Evolutionary conservation across 2,113 vertebrate genomes (phyloP).

Genomic region (Myocastor coypus): DNA sequence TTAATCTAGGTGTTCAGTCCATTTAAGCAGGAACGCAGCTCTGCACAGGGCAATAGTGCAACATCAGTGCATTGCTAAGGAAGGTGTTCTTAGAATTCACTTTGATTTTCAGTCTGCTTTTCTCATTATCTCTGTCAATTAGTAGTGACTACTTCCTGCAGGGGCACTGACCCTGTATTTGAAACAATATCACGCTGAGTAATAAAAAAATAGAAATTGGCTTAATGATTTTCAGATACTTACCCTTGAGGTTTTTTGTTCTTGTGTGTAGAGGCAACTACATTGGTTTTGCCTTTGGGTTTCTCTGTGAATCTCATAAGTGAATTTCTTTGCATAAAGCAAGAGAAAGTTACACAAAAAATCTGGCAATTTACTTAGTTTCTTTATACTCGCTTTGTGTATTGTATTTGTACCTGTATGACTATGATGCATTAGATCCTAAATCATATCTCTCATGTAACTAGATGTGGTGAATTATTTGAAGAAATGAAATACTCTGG

Average conservation of each 20-base stretch:
- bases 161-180: neutral
- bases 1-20: neutral
- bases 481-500: neutral
- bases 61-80: neutral
- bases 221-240: constrained; percentile 11
- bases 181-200: neutral
- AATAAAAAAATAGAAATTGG: neutral
- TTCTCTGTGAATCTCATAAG: constrained; percentile 55
- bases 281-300: constrained; percentile 9
- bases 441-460: neutral
- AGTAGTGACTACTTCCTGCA: constrained; percentile 16
- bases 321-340: neutral
- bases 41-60: neutral
- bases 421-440: neutral
- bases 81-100: neutral
- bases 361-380: neutral
- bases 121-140: constrained; percentile 64
- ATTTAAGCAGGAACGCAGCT: neutral
- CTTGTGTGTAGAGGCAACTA: neutral
- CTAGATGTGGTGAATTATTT: neutral
- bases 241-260: constrained; percentile 44
- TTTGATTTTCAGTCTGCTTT: constrained; percentile 42
- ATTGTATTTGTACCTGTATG: neutral
- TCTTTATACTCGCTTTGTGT: neutral
- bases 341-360: constrained; percentile 1